phyloP scores from a whole-genome alignment of 1,140 invertebrate genomes.

The Bicyclus anynana region DNA sequence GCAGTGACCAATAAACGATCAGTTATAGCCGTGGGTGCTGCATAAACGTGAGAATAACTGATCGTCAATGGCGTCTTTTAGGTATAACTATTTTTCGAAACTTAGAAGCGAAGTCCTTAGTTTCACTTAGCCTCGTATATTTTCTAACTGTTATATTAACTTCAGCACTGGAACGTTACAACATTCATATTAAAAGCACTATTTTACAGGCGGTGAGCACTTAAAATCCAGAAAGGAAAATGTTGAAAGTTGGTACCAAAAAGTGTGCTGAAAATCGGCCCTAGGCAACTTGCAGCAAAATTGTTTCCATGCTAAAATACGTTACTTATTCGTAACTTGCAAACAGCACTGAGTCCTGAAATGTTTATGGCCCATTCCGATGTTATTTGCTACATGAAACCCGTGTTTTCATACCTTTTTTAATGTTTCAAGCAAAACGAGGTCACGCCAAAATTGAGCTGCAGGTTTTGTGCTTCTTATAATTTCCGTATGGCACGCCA shows the following conservation, averaged over 20 bases:
- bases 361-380: constrained; percentile 10
- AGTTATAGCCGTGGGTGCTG: too few species aligned
- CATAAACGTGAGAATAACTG: too few species aligned
- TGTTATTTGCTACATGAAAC: constrained; percentile 13
- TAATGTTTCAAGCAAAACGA: constrained; percentile 8
- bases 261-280: constrained; percentile 2
- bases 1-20: too few species aligned
- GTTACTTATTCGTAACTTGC: constrained; percentile 6
- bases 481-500: neutral
- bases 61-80: too few species aligned
- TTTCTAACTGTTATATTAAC: too few species aligned
- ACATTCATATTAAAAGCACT: neutral
- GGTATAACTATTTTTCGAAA: too few species aligned
- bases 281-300: constrained; percentile 1
- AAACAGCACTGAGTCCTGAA: constrained; percentile 4
- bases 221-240: too few species aligned
- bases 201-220: neutral
- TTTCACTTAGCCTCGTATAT: too few species aligned
- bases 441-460: constrained; percentile 10
- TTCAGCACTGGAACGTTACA: too few species aligned
- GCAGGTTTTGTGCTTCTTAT: neutral
- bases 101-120: too few species aligned
- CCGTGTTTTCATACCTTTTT: constrained; percentile 13
- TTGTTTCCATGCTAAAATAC: neutral
- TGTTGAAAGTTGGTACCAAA: neutral